These are phyloP conservation scores for Chaetorhynchus papuensis DNA, from an alignment of 2,113 vertebrate genomes.

Conservation along the genomic window DNA sequence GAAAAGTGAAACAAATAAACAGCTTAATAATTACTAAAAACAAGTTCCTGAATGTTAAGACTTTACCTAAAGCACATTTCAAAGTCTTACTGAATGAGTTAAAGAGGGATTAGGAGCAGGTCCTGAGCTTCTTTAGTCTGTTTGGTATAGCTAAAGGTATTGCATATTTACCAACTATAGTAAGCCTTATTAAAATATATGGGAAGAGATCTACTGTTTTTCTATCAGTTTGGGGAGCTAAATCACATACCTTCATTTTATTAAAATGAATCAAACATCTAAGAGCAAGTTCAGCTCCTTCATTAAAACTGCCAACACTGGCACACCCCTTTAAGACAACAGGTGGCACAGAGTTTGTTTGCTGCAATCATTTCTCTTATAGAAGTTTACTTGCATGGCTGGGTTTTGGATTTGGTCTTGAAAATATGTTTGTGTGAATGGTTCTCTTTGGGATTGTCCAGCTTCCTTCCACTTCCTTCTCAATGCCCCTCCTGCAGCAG, in stretches of 20 bases:
- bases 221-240: neutral
- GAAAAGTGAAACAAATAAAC: neutral
- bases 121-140: neutral
- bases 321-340: neutral
- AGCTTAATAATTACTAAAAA: neutral
- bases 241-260: neutral
- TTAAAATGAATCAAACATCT: neutral
- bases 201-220: neutral
- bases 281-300: neutral
- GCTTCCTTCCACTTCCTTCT: constrained; percentile 45
- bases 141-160: neutral
- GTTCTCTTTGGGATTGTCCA: constrained; percentile 6
- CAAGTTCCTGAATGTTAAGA: neutral
- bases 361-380: neutral
- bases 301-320: neutral
- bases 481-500: neutral
- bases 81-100: neutral
- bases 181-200: neutral
- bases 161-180: neutral
- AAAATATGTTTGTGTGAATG: neutral
- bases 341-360: neutral
- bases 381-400: neutral
- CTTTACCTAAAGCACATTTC: neutral
- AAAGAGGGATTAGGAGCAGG: neutral
- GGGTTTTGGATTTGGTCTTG: neutral